Conservation (phyloP, 1,140 invertebrate species). For the Drosophila asahinai region DNA sequence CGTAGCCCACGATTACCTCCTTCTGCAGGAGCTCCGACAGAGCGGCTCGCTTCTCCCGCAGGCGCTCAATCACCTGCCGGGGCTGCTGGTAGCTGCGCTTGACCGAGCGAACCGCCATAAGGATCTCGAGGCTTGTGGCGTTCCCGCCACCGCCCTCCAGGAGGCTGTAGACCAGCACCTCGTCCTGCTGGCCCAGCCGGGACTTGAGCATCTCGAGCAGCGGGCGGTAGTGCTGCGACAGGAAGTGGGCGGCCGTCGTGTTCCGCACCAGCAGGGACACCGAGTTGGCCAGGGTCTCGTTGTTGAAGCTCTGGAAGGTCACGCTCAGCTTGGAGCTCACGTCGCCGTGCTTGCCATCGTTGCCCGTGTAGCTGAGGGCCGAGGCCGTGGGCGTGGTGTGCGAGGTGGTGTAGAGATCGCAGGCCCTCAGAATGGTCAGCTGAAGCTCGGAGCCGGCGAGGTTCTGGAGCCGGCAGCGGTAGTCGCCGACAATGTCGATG, state of each 20-base stretch:
- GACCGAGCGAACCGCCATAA: constrained; percentile 87
- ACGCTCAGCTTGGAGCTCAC: constrained; percentile 94
- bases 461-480: constrained; percentile 91
- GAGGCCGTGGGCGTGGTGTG: constrained; percentile 89
- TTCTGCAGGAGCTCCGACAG: constrained; percentile 88
- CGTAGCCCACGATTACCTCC: constrained; percentile 89
- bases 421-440: constrained; percentile 90
- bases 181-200: constrained; percentile 88
- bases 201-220: constrained; percentile 90
- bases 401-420: constrained; percentile 90
- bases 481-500: constrained; percentile 94
- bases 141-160: constrained; percentile 85
- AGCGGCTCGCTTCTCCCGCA: constrained; percentile 88
- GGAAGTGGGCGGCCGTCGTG: constrained; percentile 90
- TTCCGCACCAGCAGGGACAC: constrained; percentile 91
- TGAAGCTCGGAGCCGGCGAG: constrained; percentile 85
- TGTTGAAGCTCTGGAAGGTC: constrained; percentile 92
- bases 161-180: constrained; percentile 90
- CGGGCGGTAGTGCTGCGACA: constrained; percentile 90
- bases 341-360: constrained; percentile 94
- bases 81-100: constrained; percentile 87
- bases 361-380: constrained; percentile 92
- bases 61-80: constrained; percentile 87
- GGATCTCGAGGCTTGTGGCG: constrained; percentile 88
- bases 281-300: constrained; percentile 93